A percentile compares a stretch with the other conserved stretches of the same genome.
These are phyloP conservation scores for Laspeyria flexula DNA, from an alignment of 2,888 invertebrate genomes.

Conservation along the genomic window DNA sequence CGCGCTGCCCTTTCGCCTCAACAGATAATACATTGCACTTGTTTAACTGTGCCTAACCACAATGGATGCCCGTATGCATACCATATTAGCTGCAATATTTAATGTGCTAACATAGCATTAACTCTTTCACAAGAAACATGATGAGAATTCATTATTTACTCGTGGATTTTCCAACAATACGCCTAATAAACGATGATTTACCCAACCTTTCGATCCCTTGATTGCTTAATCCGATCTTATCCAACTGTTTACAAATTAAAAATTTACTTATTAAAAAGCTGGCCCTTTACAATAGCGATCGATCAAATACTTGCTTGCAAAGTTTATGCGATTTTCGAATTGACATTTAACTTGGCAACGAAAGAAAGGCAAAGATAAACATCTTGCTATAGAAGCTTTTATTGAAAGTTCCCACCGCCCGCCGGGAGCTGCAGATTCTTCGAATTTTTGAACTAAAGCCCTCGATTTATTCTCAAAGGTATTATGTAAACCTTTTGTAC, in stretches of 20 bases:
- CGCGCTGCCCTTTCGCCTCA: too few species aligned
- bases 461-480: constrained; percentile 7
- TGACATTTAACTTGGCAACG: constrained; percentile 58
- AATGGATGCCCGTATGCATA: too few species aligned
- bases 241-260: background rate
- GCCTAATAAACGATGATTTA: background rate
- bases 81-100: too few species aligned
- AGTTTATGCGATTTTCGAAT: constrained; percentile 59
- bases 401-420: constrained; percentile 34
- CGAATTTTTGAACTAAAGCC: constrained; percentile 5
- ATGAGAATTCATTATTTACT: background rate
- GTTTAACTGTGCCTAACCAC: too few species aligned
- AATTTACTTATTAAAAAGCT: constrained; percentile 14
- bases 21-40: too few species aligned
- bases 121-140: too few species aligned
- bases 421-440: constrained; percentile 5
- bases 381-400: constrained; percentile 56
- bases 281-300: constrained; percentile 37
- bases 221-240: background rate
- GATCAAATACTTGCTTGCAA: constrained; percentile 56
- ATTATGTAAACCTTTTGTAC: constrained; percentile 11
- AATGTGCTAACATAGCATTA: too few species aligned
- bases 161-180: constrained; percentile 4
- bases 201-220: background rate
- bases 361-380: constrained; percentile 64